Conservation (phyloP, 1,140 invertebrate species). For the Cryptotermes secundus region DNA sequence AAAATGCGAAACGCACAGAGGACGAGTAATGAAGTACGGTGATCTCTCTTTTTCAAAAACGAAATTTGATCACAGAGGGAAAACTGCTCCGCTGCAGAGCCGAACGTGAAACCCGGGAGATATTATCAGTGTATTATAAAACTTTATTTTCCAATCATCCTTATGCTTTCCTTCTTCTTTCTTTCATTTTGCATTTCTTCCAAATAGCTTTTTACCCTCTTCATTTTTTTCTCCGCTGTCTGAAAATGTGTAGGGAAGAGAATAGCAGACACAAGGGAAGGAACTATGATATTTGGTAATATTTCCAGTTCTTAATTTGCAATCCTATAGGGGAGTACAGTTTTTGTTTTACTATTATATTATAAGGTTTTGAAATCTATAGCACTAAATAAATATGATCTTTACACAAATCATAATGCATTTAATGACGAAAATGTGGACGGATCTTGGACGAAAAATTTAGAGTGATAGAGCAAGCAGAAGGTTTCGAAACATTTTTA, state of each 20-base stretch:
- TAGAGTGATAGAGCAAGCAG: no score
- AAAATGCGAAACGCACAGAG: neutral
- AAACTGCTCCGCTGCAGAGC: neutral
- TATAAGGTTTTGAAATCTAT: no score
- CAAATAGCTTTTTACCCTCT: neutral
- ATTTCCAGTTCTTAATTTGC: neutral
- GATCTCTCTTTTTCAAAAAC: neutral
- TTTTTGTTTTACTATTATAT: no score
- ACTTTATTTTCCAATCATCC: conserved; percentile 1
- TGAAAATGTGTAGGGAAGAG: neutral
- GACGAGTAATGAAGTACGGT: neutral
- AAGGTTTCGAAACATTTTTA: no score
- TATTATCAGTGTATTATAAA: conserved; percentile 8
- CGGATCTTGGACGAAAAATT: no score
- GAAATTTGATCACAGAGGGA: neutral
- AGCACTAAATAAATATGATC: no score
- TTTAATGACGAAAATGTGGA: no score
- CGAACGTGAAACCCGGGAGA: neutral
- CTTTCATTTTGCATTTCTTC: neutral
- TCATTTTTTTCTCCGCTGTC: neutral
- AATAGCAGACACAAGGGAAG: neutral
- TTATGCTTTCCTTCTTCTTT: neutral
- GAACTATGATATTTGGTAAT: neutral
- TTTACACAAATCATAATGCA: no score
- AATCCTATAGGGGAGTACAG: no score